Evolutionary conservation across 2,797 vertebrate genomes (phyloP).

Genomic region (Triplophysa bombifrons): DNA sequence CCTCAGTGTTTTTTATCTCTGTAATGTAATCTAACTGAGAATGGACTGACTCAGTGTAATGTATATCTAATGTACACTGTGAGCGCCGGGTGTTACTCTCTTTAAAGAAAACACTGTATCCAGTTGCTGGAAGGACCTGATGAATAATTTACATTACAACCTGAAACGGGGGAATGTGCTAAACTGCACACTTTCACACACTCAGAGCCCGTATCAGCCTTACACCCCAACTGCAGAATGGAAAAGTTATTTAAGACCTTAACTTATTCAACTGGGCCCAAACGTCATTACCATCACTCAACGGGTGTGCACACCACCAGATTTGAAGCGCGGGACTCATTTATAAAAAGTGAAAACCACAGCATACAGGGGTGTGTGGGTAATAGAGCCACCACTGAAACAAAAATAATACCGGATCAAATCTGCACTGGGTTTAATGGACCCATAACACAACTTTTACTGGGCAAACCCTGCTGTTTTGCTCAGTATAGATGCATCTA

Average conservation of each 20-base stretch:
- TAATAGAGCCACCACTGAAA: conserved; percentile 15
- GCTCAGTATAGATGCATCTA: conserved; percentile 3
- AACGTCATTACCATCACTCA: conserved; percentile 29
- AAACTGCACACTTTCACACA: conserved; percentile 47
- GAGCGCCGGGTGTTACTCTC: neutral
- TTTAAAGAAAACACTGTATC: conserved; percentile 29
- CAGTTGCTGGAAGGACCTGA: conserved; percentile 58
- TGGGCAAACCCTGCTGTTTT: conserved; percentile 17
- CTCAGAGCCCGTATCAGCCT: conserved; percentile 6
- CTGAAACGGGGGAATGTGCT: conserved; percentile 65
- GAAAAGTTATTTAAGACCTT: conserved; percentile 34
- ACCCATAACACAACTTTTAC: conserved; percentile 21
- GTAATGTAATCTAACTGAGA: neutral
- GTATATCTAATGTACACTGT: conserved; percentile 4
- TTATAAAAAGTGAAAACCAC: conserved; percentile 27
- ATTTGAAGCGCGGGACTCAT: neutral
- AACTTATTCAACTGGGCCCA: conserved; percentile 31
- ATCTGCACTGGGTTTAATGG: conserved; percentile 26
- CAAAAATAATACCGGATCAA: conserved; percentile 31
- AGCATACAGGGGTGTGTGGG: conserved; percentile 8
- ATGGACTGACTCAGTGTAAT: neutral
- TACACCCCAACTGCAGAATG: conserved; percentile 3
- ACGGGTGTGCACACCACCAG: conserved; percentile 1
- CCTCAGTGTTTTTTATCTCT: neutral
- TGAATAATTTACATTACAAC: conserved; percentile 72